These are phyloP conservation scores for Sebastes matsubarae DNA, from an alignment of 2,797 vertebrate genomes.

Conservation along the genomic window DNA sequence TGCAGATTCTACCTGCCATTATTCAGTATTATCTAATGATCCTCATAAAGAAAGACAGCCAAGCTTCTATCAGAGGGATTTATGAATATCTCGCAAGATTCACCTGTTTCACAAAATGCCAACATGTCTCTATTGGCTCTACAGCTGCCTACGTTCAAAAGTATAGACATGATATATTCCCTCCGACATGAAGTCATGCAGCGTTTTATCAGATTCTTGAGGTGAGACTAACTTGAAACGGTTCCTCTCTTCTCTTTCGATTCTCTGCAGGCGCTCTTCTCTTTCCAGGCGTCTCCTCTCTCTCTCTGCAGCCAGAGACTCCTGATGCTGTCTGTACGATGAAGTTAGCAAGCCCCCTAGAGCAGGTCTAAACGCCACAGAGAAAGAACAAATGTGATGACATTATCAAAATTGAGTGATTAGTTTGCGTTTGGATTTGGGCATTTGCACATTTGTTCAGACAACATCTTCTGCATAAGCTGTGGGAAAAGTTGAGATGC, in stretches of 20 bases:
- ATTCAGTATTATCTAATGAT: conserved; percentile 22
- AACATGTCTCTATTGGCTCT: conserved; percentile 2
- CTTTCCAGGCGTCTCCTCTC: conserved; percentile 91
- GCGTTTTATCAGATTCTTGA: conserved; percentile 11
- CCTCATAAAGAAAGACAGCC: conserved; percentile 24
- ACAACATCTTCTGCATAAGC: neutral
- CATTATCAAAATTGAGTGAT: neutral
- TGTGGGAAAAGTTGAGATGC: conserved; percentile 29
- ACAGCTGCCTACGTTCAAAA: neutral
- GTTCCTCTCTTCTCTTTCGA: conserved; percentile 95
- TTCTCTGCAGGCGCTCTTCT: conserved; percentile 93
- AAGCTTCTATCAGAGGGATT: conserved; percentile 19
- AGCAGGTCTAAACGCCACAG: conserved; percentile 76
- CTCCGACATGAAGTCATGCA: neutral
- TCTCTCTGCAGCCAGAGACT: conserved; percentile 92
- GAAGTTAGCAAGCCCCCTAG: conserved; percentile 91
- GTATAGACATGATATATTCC: conserved; percentile 2
- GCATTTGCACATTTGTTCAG: neutral
- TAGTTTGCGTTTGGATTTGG: conserved; percentile 1
- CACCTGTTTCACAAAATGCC: conserved; percentile 6
- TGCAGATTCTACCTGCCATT: neutral
- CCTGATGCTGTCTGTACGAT: conserved; percentile 96
- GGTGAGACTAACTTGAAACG: conserved; percentile 89
- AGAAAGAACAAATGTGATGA: conserved; percentile 1
- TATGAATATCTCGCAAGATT: conserved; percentile 1